phyloP scores from a whole-genome alignment of 2,888 invertebrate genomes.

The Dasysyrphus albostriatus region DNA sequence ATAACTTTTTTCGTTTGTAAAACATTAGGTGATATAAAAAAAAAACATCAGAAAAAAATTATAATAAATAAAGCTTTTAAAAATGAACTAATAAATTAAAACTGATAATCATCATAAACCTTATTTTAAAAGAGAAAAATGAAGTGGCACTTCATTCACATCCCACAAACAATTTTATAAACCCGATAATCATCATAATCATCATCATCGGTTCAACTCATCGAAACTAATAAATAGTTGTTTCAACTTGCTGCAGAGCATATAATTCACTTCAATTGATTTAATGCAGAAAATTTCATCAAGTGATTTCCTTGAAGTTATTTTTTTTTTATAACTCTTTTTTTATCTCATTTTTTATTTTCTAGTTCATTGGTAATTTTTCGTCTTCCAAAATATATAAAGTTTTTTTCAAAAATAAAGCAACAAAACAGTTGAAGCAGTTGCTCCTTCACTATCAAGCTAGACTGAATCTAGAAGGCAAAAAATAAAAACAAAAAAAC shows the following conservation, averaged over 20 bases:
- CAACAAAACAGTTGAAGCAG: constrained; percentile 18
- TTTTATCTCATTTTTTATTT: constrained; percentile 1
- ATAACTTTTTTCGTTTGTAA: too few species aligned
- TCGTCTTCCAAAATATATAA: constrained; percentile 2
- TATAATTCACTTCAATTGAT: constrained; percentile 74
- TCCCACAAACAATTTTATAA: constrained; percentile 10
- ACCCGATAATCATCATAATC: constrained; percentile 35
- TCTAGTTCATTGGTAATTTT: constrained; percentile 19
- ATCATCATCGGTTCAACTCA: constrained; percentile 48
- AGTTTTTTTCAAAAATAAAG: constrained; percentile 33
- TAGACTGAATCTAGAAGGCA: constrained; percentile 5
- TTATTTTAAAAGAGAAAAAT: constrained; percentile 9
- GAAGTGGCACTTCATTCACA: not conserved
- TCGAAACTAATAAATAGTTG: constrained; percentile 74
- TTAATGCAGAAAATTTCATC: constrained; percentile 73
- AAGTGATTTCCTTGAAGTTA: constrained; percentile 66
- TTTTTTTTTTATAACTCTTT: not conserved
- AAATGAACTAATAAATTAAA: not conserved
- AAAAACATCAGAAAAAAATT: not conserved
- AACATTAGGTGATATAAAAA: too few species aligned
- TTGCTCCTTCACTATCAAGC: constrained; percentile 10
- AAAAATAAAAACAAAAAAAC: constrained; percentile 20
- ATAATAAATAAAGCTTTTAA: not conserved
- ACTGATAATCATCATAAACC: constrained; percentile 31
- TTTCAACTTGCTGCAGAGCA: constrained; percentile 72